These are phyloP conservation scores for Notothenia rossii DNA, from an alignment of 2,113 vertebrate genomes.

Conservation along the genomic window DNA sequence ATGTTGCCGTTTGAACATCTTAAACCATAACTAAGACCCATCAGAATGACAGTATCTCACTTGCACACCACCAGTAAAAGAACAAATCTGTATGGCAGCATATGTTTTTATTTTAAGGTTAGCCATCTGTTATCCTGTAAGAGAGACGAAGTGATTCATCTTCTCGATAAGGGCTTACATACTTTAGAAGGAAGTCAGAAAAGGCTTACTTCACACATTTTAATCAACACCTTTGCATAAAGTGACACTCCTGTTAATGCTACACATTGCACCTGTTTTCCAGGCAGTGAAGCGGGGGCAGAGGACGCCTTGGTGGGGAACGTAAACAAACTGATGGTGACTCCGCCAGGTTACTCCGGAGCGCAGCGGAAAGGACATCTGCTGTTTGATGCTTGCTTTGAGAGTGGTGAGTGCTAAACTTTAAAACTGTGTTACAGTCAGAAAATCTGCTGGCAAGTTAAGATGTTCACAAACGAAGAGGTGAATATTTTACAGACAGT, in stretches of 20 bases:
- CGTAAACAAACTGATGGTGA: slow-evolving; percentile 90
- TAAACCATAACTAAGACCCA: neutral
- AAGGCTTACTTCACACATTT: neutral
- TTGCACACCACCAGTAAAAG: neutral
- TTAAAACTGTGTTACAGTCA: neutral
- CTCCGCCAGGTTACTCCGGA: slow-evolving; percentile 89
- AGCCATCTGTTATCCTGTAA: neutral
- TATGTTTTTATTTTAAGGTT: neutral
- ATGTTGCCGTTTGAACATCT: no score
- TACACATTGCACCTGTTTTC: slow-evolving; percentile 26
- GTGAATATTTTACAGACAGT: neutral
- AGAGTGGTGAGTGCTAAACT: slow-evolving; percentile 91
- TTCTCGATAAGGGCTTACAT: neutral
- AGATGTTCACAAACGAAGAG: neutral
- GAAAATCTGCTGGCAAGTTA: neutral
- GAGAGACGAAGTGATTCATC: neutral
- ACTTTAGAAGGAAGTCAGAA: neutral
- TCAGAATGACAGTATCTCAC: neutral
- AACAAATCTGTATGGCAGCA: no score
- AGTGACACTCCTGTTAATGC: neutral
- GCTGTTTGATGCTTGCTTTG: slow-evolving; percentile 97
- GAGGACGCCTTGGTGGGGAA: slow-evolving; percentile 95
- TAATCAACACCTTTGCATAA: neutral
- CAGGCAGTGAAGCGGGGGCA: slow-evolving; percentile 88
- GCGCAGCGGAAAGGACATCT: slow-evolving; percentile 92